Percentiles rank a stretch among this genome's conserved stretches.
Evolutionary conservation across 2,113 vertebrate species (phyloP).

Genomic region (Sylvia atricapilla): DNA sequence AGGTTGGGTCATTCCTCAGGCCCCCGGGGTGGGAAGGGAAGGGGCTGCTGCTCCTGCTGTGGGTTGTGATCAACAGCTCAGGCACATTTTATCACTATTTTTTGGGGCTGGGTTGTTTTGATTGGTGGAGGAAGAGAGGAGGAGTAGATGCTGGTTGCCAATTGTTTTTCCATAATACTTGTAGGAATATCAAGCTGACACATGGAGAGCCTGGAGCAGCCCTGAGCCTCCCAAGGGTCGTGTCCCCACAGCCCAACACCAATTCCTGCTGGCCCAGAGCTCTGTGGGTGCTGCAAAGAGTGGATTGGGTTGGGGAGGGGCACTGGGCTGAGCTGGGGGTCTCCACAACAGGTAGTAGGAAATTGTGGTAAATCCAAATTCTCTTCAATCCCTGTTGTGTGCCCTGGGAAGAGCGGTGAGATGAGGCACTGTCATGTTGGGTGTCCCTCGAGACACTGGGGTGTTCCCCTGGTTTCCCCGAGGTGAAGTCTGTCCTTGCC

Average conservation of each 20-base stretch:
- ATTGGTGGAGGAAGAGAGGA: background rate
- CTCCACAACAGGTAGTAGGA: background rate
- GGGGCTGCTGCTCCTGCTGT: fast-evolving
- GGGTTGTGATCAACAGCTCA: fast-evolving
- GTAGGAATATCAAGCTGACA: background rate
- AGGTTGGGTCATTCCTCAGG: background rate
- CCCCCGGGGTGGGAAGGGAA: background rate
- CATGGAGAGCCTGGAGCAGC: background rate
- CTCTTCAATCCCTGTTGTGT: fast-evolving
- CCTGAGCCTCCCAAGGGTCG: fast-evolving
- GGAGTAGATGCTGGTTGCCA: background rate
- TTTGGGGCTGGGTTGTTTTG: background rate
- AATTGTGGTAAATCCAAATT: background rate
- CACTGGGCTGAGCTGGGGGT: background rate
- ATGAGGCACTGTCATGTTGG: fast-evolving
- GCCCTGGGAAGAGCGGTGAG: background rate
- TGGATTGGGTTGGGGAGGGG: background rate
- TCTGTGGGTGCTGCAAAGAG: background rate
- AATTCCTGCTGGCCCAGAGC: background rate
- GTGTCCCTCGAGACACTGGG: background rate
- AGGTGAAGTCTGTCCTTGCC: background rate
- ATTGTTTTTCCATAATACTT: background rate
- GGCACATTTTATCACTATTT: fast-evolving
- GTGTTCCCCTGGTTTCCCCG: background rate
- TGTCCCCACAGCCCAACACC: background rate